These are phyloP conservation scores for Chrysolina oricalcia DNA, from an alignment of 2,888 invertebrate species.

Conservation along the genomic window DNA sequence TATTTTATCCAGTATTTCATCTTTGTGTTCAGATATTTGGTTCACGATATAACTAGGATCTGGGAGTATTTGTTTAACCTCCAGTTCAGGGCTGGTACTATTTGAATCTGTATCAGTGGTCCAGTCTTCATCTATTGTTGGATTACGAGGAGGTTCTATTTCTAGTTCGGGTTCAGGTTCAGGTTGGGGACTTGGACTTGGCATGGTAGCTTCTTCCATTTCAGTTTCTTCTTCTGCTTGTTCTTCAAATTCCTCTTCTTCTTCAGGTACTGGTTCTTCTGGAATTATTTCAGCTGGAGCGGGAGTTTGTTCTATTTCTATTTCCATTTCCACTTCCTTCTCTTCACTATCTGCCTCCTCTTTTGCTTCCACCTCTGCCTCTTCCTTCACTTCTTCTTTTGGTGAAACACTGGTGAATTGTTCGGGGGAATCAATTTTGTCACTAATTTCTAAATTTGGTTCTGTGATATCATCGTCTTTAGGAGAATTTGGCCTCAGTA, in stretches of 20 bases:
- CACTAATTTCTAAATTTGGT: constrained; percentile 55
- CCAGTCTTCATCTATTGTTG: constrained; percentile 62
- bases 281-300: background rate
- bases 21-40: constrained; percentile 62
- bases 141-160: constrained; percentile 44
- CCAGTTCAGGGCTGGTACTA: constrained; percentile 60
- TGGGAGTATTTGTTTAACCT: constrained; percentile 61
- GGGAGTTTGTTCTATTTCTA: constrained; percentile 33
- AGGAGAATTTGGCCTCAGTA: constrained; percentile 67
- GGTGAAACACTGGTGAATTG: background rate
- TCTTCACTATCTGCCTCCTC: constrained; percentile 34
- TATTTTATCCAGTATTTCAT: constrained; percentile 66
- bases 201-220: constrained; percentile 35
- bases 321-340: constrained; percentile 38
- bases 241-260: constrained; percentile 41
- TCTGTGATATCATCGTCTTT: constrained; percentile 44
- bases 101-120: constrained; percentile 66
- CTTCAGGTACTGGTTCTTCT: constrained; percentile 48
- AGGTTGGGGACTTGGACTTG: constrained; percentile 20
- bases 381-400: constrained; percentile 16
- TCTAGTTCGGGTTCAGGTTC: constrained; percentile 28
- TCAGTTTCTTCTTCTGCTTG: constrained; percentile 37
- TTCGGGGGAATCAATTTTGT: background rate
- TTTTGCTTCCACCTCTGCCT: constrained; percentile 48
- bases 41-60: constrained; percentile 49